These are phyloP conservation scores for Pangasianodon gigas DNA, from an alignment of 2,113 vertebrate species.

Conservation along the genomic window DNA sequence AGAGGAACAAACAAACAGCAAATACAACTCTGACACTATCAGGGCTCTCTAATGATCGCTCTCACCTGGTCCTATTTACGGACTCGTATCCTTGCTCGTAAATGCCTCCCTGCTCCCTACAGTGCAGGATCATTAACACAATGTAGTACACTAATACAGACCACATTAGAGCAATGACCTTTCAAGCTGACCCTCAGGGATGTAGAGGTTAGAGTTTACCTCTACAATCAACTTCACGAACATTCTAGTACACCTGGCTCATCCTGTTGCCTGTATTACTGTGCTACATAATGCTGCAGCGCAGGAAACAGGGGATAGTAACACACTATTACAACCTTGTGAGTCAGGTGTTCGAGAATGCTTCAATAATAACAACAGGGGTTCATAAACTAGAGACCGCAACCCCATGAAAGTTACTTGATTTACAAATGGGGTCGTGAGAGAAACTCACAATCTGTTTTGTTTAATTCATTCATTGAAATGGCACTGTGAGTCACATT, in stretches of 20 bases:
- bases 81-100: not conserved
- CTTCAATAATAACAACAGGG: not conserved
- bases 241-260: not conserved
- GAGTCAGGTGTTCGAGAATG: not conserved
- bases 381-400: not conserved
- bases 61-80: not conserved
- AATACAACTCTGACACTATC: constrained; percentile 16
- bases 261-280: not conserved
- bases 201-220: not conserved
- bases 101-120: not conserved
- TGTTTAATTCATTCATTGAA: not conserved
- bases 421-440: not conserved
- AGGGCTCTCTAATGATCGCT: not conserved
- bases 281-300: not conserved
- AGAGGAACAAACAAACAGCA: not conserved
- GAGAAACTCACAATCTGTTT: not conserved
- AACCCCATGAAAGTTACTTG: not conserved
- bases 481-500: not conserved
- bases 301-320: not conserved
- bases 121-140: not conserved
- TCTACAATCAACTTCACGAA: not conserved
- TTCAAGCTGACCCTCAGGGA: not conserved
- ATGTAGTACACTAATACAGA: not conserved
- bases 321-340: not conserved
- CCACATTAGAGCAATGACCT: not conserved